Conservation (phyloP, 2,888 invertebrate species). For the Thyatira batis region DNA sequence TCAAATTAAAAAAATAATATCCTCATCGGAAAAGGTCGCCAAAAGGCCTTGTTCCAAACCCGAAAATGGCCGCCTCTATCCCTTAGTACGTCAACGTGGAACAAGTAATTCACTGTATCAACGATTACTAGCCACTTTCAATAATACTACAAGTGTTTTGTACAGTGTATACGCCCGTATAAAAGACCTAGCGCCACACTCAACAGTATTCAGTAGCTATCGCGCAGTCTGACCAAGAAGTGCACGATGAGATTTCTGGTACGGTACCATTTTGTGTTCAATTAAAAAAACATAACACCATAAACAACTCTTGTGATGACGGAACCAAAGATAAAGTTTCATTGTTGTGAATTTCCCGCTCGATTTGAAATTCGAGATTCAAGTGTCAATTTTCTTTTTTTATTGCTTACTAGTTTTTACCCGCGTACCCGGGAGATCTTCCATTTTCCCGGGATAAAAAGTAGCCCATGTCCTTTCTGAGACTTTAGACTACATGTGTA, state of each 20-base stretch:
- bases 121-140: constrained; percentile 59
- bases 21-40: neutral
- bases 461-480: no score
- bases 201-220: constrained; percentile 76
- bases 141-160: constrained; percentile 35
- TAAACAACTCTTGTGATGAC: neutral
- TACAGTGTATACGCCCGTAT: constrained; percentile 53
- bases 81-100: constrained; percentile 7
- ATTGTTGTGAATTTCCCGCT: neutral
- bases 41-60: constrained; percentile 7
- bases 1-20: neutral
- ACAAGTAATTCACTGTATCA: constrained; percentile 22
- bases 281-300: neutral
- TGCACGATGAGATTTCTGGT: constrained; percentile 75
- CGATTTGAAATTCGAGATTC: neutral
- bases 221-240: constrained; percentile 77
- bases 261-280: neutral
- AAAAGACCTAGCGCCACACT: constrained; percentile 55
- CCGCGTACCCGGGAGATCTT: no score
- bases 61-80: constrained; percentile 21
- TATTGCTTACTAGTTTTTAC: no score
- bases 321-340: neutral
- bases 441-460: no score
- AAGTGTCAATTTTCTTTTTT: neutral
- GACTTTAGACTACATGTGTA: no score